Conservation (phyloP, 2,888 invertebrate genomes). For the Rhagonycha lutea region DNA sequence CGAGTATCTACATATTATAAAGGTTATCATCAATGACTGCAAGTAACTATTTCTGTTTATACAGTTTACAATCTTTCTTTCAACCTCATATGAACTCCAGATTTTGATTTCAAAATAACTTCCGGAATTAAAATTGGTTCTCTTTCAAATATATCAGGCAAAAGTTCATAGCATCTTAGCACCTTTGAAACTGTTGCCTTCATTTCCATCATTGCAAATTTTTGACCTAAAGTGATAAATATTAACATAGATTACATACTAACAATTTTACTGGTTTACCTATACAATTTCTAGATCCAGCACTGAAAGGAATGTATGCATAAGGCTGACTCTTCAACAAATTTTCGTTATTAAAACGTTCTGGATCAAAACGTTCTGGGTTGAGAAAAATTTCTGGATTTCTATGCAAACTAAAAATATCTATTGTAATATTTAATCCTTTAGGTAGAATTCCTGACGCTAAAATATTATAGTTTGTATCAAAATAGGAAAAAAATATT, state of each 20-base stretch:
- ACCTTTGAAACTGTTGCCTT: constrained; percentile 47
- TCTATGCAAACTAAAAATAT: constrained; percentile 55
- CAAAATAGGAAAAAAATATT: not conserved
- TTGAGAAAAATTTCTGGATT: constrained; percentile 56
- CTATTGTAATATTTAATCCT: constrained; percentile 49
- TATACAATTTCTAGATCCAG: not conserved
- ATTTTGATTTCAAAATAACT: constrained; percentile 27
- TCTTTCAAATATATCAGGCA: constrained; percentile 43
- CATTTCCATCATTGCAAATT: constrained; percentile 53
- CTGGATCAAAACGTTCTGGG: constrained; percentile 54
- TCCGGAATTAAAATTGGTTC: constrained; percentile 38
- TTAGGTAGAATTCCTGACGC: constrained; percentile 53
- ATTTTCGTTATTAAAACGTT: constrained; percentile 52
- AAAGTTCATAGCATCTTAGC: constrained; percentile 47
- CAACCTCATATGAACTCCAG: constrained; percentile 35
- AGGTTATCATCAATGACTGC: too few relatives aligned
- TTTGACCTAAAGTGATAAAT: constrained; percentile 45
- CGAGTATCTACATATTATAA: too few relatives aligned
- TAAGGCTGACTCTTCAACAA: constrained; percentile 41
- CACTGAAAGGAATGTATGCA: not conserved
- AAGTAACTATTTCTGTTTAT: not conserved
- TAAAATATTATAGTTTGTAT: constrained; percentile 32
- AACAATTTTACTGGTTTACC: not conserved
- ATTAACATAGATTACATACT: not conserved
- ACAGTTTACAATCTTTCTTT: constrained; percentile 32